Evolutionary conservation across 2,797 vertebrate species (phyloP).

Genomic region (Micropoecilia bifurca): DNA sequence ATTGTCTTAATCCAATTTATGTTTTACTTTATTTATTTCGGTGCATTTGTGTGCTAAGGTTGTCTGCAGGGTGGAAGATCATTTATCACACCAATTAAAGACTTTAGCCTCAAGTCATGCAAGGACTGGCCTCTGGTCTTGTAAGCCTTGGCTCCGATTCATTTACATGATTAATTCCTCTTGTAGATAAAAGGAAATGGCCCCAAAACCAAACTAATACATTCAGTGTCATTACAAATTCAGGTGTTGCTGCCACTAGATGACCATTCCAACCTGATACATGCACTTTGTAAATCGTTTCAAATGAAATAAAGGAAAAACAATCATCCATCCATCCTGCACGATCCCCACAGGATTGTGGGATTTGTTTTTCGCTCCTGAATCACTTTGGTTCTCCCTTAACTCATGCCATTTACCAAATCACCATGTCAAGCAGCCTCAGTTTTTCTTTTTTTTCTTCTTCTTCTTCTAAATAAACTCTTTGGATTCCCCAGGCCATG

Average conservation of each 20-base stretch:
- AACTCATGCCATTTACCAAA: conserved; percentile 47
- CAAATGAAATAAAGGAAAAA: conserved; percentile 9
- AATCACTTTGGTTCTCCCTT: conserved; percentile 32
- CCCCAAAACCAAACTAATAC: conserved; percentile 31
- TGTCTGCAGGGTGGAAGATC: conserved; percentile 54
- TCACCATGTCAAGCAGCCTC: conserved; percentile 44
- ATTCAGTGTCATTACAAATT: conserved; percentile 15
- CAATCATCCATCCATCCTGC: conserved; percentile 8
- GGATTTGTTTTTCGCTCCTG: conserved; percentile 34
- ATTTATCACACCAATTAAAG: conserved; percentile 74
- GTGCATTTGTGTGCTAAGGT: conserved; percentile 52
- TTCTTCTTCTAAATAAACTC: conserved; percentile 43
- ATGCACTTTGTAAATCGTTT: conserved; percentile 19
- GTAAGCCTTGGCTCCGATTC: conserved; percentile 52
- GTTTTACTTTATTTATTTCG: conserved; percentile 22
- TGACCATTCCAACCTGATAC: conserved; percentile 20
- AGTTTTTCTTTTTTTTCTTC: not conserved
- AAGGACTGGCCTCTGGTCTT: conserved; percentile 55
- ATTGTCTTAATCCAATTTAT: conserved; percentile 35
- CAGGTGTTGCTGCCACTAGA: conserved; percentile 20
- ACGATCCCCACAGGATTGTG: conserved; percentile 21
- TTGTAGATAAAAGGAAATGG: conserved; percentile 32
- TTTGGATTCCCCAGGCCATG: conserved; percentile 83
- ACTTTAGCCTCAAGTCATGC: conserved; percentile 58
- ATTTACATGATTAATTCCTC: conserved; percentile 62